These are phyloP conservation scores for Clarias macrocephalus DNA, from an alignment of 2,113 vertebrate species.

Conservation along the genomic window DNA sequence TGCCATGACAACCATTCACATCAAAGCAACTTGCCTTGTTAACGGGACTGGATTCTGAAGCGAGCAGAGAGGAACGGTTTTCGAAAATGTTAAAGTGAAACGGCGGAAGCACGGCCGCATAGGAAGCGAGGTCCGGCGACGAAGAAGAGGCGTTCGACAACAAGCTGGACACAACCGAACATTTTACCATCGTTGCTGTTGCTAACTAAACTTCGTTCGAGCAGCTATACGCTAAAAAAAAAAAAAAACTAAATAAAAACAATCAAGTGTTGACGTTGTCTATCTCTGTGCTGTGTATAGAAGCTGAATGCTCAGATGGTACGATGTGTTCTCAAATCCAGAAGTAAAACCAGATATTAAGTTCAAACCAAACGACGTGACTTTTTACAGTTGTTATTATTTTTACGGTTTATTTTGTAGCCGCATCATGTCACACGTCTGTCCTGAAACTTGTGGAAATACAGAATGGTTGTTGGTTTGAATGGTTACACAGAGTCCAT, in stretches of 20 bases:
- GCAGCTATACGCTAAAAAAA: slow-evolving; percentile 11
- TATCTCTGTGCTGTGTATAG: slow-evolving; percentile 28
- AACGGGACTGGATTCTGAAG: neutral
- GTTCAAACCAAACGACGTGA: neutral
- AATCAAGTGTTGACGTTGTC: slow-evolving; percentile 7
- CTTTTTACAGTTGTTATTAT: neutral
- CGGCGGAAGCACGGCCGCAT: neutral
- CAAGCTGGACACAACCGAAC: neutral
- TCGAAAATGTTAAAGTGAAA: neutral
- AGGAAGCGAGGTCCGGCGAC: neutral
- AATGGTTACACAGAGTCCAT: neutral
- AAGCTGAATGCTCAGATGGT: slow-evolving; percentile 28
- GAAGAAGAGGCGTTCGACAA: neutral
- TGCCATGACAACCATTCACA: neutral
- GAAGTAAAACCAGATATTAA: slow-evolving; percentile 10
- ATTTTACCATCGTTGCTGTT: neutral
- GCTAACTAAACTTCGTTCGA: slow-evolving; percentile 10
- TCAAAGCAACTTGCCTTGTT: neutral
- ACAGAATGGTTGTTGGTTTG: neutral
- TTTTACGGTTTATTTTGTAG: neutral
- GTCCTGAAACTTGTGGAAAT: neutral
- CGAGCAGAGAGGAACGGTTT: neutral
- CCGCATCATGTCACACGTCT: neutral
- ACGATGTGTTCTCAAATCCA: slow-evolving; percentile 5
- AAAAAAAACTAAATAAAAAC: neutral